Conservation (phyloP, 2,113 vertebrate genomes). For the Chloropsis cyanopogon region DNA sequence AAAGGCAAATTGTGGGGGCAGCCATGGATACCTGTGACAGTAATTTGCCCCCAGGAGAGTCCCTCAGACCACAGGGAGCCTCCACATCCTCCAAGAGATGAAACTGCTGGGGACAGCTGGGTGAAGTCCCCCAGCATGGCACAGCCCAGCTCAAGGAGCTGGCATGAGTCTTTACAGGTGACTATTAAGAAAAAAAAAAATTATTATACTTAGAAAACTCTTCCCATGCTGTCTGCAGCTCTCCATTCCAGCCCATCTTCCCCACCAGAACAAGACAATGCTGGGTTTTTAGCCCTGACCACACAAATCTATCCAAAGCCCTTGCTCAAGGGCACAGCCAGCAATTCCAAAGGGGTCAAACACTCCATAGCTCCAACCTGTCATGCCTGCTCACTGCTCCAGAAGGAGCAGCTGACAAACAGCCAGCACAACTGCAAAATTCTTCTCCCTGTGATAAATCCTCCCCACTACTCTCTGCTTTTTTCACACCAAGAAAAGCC, state of each 20-base stretch:
- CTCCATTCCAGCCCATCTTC: background rate
- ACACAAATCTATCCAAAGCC: background rate
- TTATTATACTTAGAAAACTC: background rate
- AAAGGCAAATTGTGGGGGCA: background rate
- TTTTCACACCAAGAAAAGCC: background rate
- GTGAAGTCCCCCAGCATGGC: background rate
- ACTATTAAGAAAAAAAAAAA: background rate
- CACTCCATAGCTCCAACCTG: accelerated
- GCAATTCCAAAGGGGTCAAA: background rate
- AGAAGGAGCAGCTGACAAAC: background rate
- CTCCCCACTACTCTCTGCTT: background rate
- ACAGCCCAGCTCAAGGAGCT: background rate
- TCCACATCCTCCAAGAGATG: background rate
- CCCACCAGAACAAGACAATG: background rate
- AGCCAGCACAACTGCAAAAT: background rate
- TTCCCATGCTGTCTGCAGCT: background rate
- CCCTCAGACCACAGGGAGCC: background rate
- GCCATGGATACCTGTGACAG: background rate
- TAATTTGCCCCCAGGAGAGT: background rate
- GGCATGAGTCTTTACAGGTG: background rate
- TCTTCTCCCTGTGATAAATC: background rate
- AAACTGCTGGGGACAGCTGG: background rate
- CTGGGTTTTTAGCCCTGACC: background rate
- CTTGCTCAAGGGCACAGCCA: background rate
- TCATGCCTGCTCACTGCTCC: background rate